Conservation (phyloP, 2,797 vertebrate species). For the Danio aesculapii region DNA sequence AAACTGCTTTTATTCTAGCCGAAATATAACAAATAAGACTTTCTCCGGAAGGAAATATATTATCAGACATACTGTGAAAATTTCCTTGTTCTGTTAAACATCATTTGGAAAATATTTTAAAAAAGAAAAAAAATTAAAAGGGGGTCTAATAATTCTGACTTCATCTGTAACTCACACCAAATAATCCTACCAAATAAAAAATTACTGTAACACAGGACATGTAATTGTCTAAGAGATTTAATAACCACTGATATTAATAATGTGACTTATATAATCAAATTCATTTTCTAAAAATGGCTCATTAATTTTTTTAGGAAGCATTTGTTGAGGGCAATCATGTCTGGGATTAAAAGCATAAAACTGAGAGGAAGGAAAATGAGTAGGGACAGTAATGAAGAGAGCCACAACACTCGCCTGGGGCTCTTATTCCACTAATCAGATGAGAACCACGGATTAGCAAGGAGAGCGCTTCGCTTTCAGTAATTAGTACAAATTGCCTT, state of each 20-base stretch:
- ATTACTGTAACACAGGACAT: background rate
- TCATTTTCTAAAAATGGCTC: conserved; percentile 64
- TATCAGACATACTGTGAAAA: too few relatives aligned
- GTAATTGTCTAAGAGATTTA: background rate
- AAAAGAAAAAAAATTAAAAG: too few relatives aligned
- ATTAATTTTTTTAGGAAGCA: conserved; percentile 55
- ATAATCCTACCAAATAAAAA: background rate
- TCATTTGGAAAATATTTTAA: too few relatives aligned
- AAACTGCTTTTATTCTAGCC: too few relatives aligned
- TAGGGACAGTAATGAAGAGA: conserved; percentile 53
- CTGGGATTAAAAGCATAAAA: conserved; percentile 36
- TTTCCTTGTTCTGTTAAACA: too few relatives aligned
- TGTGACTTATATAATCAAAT: conserved; percentile 66
- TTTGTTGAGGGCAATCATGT: conserved; percentile 67
- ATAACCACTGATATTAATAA: conserved; percentile 43
- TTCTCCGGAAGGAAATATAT: too few relatives aligned
- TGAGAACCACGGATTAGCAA: conserved; percentile 48
- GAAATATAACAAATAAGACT: too few relatives aligned
- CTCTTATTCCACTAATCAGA: conserved; percentile 58
- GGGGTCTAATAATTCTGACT: too few relatives aligned
- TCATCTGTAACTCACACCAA: background rate
- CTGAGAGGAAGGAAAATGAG: conserved; percentile 30
- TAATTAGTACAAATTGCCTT: conserved; percentile 68
- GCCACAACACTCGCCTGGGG: conserved; percentile 41
- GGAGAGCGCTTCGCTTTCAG: conserved; percentile 45